Evolutionary conservation across 2,113 vertebrate species (phyloP), one percentile per base, ranked within the genome.

Genomic region (Brachyhypopomus occidentalis): DNA sequence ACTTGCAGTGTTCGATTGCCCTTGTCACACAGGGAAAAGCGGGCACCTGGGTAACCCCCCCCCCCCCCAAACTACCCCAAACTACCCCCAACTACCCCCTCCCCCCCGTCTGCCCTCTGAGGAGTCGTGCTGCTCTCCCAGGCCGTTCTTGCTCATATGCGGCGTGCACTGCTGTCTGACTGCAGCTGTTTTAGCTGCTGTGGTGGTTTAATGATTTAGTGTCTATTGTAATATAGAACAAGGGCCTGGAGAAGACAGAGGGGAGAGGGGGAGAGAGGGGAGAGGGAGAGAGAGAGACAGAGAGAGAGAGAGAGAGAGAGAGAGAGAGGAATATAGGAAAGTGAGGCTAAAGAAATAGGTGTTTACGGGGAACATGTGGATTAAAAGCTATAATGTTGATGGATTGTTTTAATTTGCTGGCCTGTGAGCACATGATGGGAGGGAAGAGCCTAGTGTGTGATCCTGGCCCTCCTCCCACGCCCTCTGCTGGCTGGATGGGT

Each of bases 311-410:
- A 36, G 25, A 30, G 23, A 22, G 55, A 5, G 55, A 2, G 69
- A 52, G 66, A 67, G 72, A 52, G 36, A 75, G 77, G n/a, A 72
- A 45, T 73, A 72, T 48, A 45, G 20, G 20, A 75, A 55, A 56
- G 70, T 66, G 60, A 83, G 77, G 22, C 66, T n/a, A 58, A 72
- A 78, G 62, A 52, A 82, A 79, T 64, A 83, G 80, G 79, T 84
- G 74, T 83, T 84, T 84, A 80, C 69, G 62, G 80, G 74, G 69
- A 71, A 74, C 64, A 80, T 83, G 84, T 81, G 78, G 81, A 85
- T 83, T 87, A 83, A 79, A 83, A 87, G 78, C 81, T 48, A 73
- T 87, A 82, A 79, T 82, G 81, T 73, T 85, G 84, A 87, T 80
- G 74, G 80, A 87, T 85, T 34, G 83, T 77, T 81, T 81, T 85